phyloP scores from a whole-genome alignment of 2,888 invertebrate species.

The Blomia tropicalis region DNA sequence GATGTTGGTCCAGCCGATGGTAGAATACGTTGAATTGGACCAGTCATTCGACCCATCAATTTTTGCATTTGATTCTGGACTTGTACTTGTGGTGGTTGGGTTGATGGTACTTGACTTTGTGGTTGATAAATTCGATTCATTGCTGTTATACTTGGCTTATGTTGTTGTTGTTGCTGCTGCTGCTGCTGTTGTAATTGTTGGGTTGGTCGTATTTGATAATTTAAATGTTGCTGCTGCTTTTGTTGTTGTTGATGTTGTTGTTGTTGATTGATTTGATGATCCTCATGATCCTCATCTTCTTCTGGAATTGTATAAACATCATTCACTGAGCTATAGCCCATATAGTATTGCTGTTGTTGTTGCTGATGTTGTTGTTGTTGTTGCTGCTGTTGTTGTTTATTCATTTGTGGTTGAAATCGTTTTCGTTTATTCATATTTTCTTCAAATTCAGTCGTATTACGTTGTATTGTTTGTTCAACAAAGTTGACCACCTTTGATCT shows the following conservation, averaged over 20 bases:
- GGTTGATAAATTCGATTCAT: no score
- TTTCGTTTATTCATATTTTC: no score
- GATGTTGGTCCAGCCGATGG: neutral
- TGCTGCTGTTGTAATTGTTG: neutral
- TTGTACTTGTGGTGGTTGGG: slow-evolving; percentile 1
- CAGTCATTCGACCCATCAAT: neutral
- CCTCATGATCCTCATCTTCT: slow-evolving; percentile 40
- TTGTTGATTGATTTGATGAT: slow-evolving; percentile 32
- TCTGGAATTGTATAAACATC: slow-evolving; percentile 42
- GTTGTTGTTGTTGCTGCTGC: neutral
- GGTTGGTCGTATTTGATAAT: neutral
- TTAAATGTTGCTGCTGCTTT: neutral
- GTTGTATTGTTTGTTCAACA: neutral
- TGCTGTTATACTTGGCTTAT: neutral
- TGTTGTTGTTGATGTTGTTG: neutral
- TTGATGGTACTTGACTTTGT: neutral
- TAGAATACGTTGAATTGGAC: slow-evolving; percentile 5
- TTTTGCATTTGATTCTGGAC: neutral
- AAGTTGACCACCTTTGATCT: neutral
- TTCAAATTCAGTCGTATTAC: neutral
- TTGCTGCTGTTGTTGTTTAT: neutral
- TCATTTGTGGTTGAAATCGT: neutral
- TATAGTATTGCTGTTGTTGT: slow-evolving; percentile 9
- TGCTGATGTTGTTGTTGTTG: slow-evolving; percentile 16
- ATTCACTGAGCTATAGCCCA: slow-evolving; percentile 31